Evolutionary conservation across 35 echinoderm and acorn worm genomes (phyloP), one percentile per base, ranked within the genome.

Genomic region (Apostichopus parvimensis): DNA sequence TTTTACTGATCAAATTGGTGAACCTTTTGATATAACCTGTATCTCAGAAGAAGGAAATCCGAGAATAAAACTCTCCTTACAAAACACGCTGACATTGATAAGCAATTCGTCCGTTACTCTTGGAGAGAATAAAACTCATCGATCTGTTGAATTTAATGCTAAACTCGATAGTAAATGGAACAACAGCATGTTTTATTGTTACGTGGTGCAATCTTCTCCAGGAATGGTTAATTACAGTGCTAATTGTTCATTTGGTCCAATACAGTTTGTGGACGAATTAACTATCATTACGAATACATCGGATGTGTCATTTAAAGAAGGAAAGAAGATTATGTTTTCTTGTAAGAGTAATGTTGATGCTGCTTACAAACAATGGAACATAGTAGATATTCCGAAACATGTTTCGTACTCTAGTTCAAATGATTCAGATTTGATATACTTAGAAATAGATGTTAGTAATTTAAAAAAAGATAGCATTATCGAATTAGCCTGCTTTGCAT

Each of bases 1-100:
- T 45, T 75, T 75, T 8, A 75, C 71, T 75, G 71, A 75, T 75
- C n/a, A 75, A 75, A n/a, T 75, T 75, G 71, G 71, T 20, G 71
- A 75, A 75, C 71, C 71, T 2, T 75, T 75, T n/a, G 7, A 75
- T 75, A 22, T 24, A 75, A 75, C 71, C 14, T 75, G 71, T 18
- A 20, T 75, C 11, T 75, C 71, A 21, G 18, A 75, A 20, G 71
- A 20, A 6, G 71, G 71, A 75, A 75, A 75, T n/a, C 71, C 71
- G 14, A 75, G 8, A 22, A 75, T 75, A 75, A 75, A 22, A 7
- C 6, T 75, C 71, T 24, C 71, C 7, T n/a, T n/a, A 22, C 71
- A 22, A 7, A 75, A 75, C n/a, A 18, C 71, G 1, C 17, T 24
- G 4, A 18, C n/a, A 20, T 18, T n/a, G 20, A 75, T 75, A 75